These are phyloP conservation scores for Zaprionus nigranus DNA, from an alignment of 1,140 invertebrate genomes.

Conservation along the genomic window DNA sequence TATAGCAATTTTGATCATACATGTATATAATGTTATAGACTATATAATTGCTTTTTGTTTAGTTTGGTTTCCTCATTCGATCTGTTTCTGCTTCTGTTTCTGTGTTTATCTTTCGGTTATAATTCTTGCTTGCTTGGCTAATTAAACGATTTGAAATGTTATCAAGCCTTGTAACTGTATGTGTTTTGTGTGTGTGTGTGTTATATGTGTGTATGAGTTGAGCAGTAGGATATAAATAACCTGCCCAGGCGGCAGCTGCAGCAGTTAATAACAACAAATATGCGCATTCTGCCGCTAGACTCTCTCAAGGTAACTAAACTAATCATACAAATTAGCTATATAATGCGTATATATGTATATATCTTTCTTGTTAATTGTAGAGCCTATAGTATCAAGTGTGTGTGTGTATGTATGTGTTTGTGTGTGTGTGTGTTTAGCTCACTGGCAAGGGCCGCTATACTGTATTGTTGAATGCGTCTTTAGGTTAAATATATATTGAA, in stretches of 20 bases:
- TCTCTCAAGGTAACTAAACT: slow-evolving; percentile 52
- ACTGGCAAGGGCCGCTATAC: slow-evolving; percentile 49
- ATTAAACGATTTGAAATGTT: slow-evolving; percentile 31
- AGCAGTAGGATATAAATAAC: slow-evolving; percentile 35
- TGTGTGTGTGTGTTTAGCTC: slow-evolving; percentile 31
- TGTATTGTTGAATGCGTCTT: slow-evolving; percentile 34
- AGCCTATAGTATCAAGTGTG: slow-evolving; percentile 60
- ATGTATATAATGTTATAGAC: slow-evolving; percentile 36
- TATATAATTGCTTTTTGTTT: slow-evolving; percentile 44
- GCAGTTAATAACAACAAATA: slow-evolving; percentile 41
- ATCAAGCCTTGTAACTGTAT: slow-evolving; percentile 10
- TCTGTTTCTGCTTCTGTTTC: slow-evolving; percentile 8
- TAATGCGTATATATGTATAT: slow-evolving; percentile 54
- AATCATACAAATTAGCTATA: slow-evolving; percentile 55
- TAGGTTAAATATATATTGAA: slow-evolving; percentile 39
- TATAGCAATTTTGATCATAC: slow-evolving; percentile 61
- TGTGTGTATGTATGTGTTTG: slow-evolving; percentile 29
- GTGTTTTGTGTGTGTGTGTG: slow-evolving; percentile 19
- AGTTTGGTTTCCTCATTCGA: slow-evolving; percentile 16
- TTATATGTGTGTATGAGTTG: slow-evolving; percentile 35
- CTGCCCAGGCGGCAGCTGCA: slow-evolving; percentile 24
- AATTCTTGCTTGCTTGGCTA: slow-evolving; percentile 29
- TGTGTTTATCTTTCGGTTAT: slow-evolving; percentile 22
- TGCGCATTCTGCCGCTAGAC: slow-evolving; percentile 45
- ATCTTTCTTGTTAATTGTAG: slow-evolving; percentile 59